A percentile compares a stretch with the other conserved stretches of the same genome.
Conservation (phyloP, 2,797 vertebrate genomes). For the Anolis apletophallus region DNA sequence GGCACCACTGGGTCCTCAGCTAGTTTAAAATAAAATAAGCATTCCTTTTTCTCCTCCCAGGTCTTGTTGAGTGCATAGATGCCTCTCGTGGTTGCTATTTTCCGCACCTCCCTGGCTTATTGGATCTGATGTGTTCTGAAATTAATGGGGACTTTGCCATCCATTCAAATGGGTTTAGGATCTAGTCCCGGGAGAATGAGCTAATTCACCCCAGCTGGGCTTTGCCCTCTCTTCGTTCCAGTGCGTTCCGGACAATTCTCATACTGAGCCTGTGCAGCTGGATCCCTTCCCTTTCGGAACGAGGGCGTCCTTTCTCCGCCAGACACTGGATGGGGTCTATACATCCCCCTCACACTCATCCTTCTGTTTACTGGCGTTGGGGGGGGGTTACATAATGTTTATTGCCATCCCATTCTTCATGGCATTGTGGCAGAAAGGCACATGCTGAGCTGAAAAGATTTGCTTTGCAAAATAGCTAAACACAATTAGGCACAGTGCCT, state of each 20-base stretch:
- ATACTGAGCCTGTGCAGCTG: constrained; percentile 19
- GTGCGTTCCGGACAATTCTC: constrained; percentile 18
- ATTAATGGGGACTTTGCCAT: background rate
- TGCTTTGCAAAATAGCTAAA: background rate
- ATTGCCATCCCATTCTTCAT: constrained; percentile 20
- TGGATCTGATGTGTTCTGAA: background rate
- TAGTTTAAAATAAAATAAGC: background rate
- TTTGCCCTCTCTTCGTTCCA: background rate
- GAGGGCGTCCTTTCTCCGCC: constrained; percentile 33
- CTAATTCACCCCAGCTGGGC: constrained; percentile 43
- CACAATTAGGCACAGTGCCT: background rate
- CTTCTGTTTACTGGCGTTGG: constrained; percentile 41
- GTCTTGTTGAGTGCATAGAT: no score
- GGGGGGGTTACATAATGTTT: constrained; percentile 36
- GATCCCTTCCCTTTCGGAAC: constrained; percentile 20
- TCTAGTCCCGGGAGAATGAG: constrained; percentile 11
- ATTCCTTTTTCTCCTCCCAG: background rate
- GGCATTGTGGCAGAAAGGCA: constrained; percentile 3
- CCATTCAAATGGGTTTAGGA: background rate
- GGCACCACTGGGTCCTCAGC: no score
- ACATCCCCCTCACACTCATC: constrained; percentile 29
- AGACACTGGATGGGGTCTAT: constrained; percentile 26
- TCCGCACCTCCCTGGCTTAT: background rate
- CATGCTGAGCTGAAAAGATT: constrained; percentile 10
- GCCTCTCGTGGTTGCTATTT: background rate